Base-by-base conservation (phyloP, 2,113 vertebrate species). In the Orthonyx spaldingii region DNA sequence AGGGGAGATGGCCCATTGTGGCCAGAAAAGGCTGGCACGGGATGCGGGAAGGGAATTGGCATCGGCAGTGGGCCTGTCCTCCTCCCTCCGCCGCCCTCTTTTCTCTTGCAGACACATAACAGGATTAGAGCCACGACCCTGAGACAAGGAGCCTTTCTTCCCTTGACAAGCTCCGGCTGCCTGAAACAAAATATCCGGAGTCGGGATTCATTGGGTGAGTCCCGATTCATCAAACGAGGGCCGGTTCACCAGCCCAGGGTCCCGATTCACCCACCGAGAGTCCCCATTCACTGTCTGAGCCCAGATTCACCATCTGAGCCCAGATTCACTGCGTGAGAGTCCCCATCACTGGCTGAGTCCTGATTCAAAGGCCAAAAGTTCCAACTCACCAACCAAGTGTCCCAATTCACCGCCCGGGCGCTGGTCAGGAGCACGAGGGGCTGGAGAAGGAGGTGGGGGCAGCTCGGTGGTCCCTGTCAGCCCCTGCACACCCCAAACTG, bases 61-160 rank as follows among this genome's bases (percentile, higher is more conserved):
- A 71, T 2, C 7, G 23, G 84, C 81, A 77, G 26, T 3, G 59
- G 92, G 56, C 39, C 77, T 13, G 82, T 65, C 80, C 80, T 86
- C 60, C 93, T 64, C 55, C 22, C 81, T 57, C 70, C 0, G 0
- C 33, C 53, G 16, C 16, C 15, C 26, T 85, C 95, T 80, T 96
- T 96, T 97, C 97, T 88, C 56, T 74, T 24, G 8, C 68, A 65
- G 96, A 87, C 91, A 84, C 44, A 24, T 6, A 94, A 89, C 96
- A 89, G 97, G 96, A 94, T 84, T 53, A 76, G 93, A 95, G 93
- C 95, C 52, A 15, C 35, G 39, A 86, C 81, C 93, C 76, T 22
- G 1, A 57, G 80, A 98, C 97, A 98, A 98, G 94, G 96, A 91
- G 50, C 96, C 94, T 97, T 98, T 98, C 94, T 98, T 97, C 95